Base-by-base conservation (phyloP, 2,888 invertebrate genomes). In the Apamea sordens region DNA sequence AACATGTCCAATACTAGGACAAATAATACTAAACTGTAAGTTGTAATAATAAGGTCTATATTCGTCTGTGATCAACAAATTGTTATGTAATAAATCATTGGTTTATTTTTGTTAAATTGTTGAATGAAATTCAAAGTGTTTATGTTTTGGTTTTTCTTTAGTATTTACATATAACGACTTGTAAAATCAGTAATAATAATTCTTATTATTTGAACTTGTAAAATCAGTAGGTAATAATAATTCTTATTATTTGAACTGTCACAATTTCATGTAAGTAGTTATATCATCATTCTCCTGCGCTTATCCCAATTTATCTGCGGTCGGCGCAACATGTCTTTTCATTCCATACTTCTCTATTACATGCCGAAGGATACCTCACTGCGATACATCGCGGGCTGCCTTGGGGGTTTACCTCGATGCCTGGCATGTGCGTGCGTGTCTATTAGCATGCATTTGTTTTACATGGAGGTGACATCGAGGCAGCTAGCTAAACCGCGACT, bases 11-110 rank as follows among this genome's bases (percentile, higher is more conserved):
- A 28, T 67, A 74, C 32, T 32, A 65, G 72, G 88, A 71, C 79
- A 82, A 76, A 73, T 84, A 81, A 89, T 69, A 84, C 53, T 84
- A 68, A 83, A 84, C 71, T 82, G 24, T 84, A 85, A 80, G 69
- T 67, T 44, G 7, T 88, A 89, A 77, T n/a, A 5, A 36, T 90
- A 90, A 89, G 84, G 73, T 85, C 59, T 88, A 80, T 82, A 83
- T 82, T 89, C 71, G 81, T 86, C 90, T 90, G 90, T 90, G 90
- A 90, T 90, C 85, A 84, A 85, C 21, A 84, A 86, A 82, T 79
- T 84, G 73, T 82, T 80, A 82, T 80, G 61, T 78, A 73, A 79
- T 50, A 79, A 84, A 64, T 64, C 6, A 77, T 79, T 85, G 77
- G 78, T 80, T 67, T 74, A 82, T 77, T 80, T 84, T 87, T 84